A percentile compares a stretch with the other conserved stretches of the same genome.
These are phyloP conservation scores for Pseudomyrmex dendroicus DNA, from an alignment of 1,140 invertebrate species.

Conservation along the genomic window DNA sequence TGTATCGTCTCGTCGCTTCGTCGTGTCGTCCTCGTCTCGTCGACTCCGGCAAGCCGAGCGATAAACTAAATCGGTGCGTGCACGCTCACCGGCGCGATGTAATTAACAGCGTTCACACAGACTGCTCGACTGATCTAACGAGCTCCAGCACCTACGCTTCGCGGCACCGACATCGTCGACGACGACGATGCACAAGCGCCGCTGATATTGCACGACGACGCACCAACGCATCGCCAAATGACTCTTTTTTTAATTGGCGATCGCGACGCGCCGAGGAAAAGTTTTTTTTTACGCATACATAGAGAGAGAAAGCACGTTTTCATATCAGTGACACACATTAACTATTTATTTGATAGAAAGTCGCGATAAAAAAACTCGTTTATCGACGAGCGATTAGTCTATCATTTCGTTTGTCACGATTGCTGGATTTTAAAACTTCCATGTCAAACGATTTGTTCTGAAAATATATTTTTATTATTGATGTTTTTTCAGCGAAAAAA, in stretches of 20 bases:
- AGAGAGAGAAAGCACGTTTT: neutral
- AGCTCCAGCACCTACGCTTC: conserved; percentile 55
- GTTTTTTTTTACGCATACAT: neutral
- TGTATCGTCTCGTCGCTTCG: conserved; percentile 19
- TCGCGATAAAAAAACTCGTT: neutral
- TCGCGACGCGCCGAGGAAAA: neutral
- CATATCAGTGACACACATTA: neutral
- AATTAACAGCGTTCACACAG: conserved; percentile 71
- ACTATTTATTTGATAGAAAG: neutral
- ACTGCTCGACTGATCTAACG: conserved; percentile 67
- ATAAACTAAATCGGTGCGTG: conserved; percentile 67
- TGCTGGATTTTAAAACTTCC: conserved; percentile 7
- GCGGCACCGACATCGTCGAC: conserved; percentile 31
- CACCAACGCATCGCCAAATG: conserved; percentile 26
- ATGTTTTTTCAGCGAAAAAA: neutral
- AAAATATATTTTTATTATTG: neutral
- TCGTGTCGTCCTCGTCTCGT: conserved; percentile 3
- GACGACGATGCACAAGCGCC: conserved; percentile 10
- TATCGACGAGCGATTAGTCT: neutral
- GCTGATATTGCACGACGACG: neutral
- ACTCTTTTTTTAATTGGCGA: conserved; percentile 22
- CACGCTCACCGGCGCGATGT: conserved; percentile 60
- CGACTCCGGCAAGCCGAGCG: conserved; percentile 45
- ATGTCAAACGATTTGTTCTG: neutral
- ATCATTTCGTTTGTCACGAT: conserved; percentile 2